A percentile compares a stretch with the other conserved stretches of the same genome.
These are phyloP conservation scores for Cygnus buccinator DNA, from an alignment of 2,113 vertebrate species.

Conservation along the genomic window DNA sequence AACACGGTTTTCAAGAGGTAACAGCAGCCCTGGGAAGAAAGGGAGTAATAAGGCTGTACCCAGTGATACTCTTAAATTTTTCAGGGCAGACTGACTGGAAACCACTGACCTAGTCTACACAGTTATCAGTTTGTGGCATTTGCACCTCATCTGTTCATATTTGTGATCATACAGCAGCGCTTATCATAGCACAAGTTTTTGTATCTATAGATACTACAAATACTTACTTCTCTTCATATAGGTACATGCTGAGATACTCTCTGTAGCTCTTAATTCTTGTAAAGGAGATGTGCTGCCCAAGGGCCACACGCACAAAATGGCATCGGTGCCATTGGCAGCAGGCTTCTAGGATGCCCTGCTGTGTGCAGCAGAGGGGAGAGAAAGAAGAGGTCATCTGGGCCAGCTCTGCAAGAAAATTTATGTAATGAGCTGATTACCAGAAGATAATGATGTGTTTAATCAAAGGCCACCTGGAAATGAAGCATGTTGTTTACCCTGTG, in stretches of 20 bases:
- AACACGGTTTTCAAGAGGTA: not conserved
- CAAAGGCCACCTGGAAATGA: conserved; percentile 25
- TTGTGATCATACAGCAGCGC: not conserved
- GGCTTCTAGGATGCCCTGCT: not conserved
- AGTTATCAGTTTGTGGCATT: not conserved
- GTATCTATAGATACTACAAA: not conserved
- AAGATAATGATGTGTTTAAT: not conserved
- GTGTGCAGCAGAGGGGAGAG: not conserved
- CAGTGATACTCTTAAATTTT: not conserved
- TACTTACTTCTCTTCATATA: not conserved
- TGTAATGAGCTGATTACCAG: not conserved
- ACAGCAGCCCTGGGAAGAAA: not conserved
- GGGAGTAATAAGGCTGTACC: not conserved
- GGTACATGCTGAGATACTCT: not conserved
- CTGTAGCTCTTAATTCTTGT: not conserved
- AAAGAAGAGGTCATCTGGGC: not conserved
- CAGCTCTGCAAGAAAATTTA: conserved; percentile 8
- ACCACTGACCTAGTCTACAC: not conserved
- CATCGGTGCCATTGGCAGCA: not conserved
- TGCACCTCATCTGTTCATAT: not conserved
- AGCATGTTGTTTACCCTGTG: not conserved
- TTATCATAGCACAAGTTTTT: not conserved
- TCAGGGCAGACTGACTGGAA: not conserved
- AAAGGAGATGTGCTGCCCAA: not conserved
- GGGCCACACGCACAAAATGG: not conserved